Evolutionary conservation across 2,113 vertebrate genomes (phyloP), one percentile per base, ranked within the genome.

Genomic region (Poeciliopsis prolifica): DNA sequence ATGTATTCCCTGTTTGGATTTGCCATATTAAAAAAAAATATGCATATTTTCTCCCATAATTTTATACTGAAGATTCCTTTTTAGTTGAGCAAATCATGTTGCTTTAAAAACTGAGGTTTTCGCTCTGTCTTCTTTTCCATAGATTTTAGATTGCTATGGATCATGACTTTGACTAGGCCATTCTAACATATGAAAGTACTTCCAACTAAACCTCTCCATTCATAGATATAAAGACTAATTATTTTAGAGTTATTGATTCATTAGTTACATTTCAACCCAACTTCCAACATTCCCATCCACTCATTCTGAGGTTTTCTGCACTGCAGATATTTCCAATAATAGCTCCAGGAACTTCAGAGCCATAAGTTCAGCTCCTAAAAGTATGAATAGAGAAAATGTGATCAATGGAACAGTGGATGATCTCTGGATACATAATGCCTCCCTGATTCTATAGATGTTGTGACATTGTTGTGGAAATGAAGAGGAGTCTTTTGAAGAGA

Each of bases 31-130:
- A 88, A 99, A 99, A 75, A 99, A 29, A 29, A 29, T 2, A 29
- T 29, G 29, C 29, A 29, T 29, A 29, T 29, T 29, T 29, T 29
- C 29, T 99, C 89, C 98, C 42, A 98, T 99, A 90, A 99, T 99
- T 91, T 99, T 99, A 79, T 99, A 99, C 0, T 98, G 98, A 80
- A 99, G 90, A 79, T 99, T 99, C 75, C 98, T 94, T 44, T 29
- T 48, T 19, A 48, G 15, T 17, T 48, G 44, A 48, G 5, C 19
- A 17, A 48, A 48, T 19, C 14, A 15, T 5, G 14, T 15, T 48
- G 44, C 44, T 48, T 17, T 17, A 48, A 1, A 48, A 5, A 17
- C 15, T 19, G 14, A 48, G 17, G 15, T 1, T 48, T 48, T 48
- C 19, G 44, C 44, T 48, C 1, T 6, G 1, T 48, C 4, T 48